Evolutionary conservation across 1,140 invertebrate species (phyloP), one percentile per base, ranked within the genome.

Genomic region (Ips typographus): DNA sequence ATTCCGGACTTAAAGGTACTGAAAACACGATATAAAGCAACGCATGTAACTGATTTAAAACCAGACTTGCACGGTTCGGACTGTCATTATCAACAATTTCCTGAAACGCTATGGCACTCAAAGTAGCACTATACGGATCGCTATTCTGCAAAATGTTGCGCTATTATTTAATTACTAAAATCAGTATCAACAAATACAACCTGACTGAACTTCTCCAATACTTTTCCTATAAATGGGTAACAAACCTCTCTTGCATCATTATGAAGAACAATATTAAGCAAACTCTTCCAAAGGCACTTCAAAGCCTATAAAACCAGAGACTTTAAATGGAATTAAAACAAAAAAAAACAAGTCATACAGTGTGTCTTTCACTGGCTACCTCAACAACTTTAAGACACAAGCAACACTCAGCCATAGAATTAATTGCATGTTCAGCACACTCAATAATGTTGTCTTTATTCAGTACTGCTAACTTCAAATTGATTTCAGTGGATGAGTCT

Each of bases 341-440:
- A 64, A 43, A 8, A 40, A 62, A 36, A 64, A 1, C 1, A 53
- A 37, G 8, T 55, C 60, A 71, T 66, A 74, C 72, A 8, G 40
- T 51, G 7, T 58, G 22, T 60, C 70, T 49, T 49, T 61, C 8
- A 52, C 43, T 47, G 51, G 7, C 63, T 49, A 36, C 22, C 39
- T 71, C 58, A 2, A 65, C 40, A 6, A 74, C 56, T 38, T 71
- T 71, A 6, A 77, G 59, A 41, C 74, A 40, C 8, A 66, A 55
- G 57, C 71, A 73, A 62, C 71, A 71, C 59, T 77, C 74, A 43
- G 44, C 55, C 4, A 74, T 70, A 38, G 76, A 71, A 66, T 72
- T 66, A 56, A 77, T 72, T 8, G 75, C 52, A 51, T 69, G 65
- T 43, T 63, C 49, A n/a, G 61, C 68, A 66, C 66, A 57, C 52